These are phyloP conservation scores for Pseudotriccus pelzelni DNA, from an alignment of 2,797 vertebrate genomes.

Conservation along the genomic window DNA sequence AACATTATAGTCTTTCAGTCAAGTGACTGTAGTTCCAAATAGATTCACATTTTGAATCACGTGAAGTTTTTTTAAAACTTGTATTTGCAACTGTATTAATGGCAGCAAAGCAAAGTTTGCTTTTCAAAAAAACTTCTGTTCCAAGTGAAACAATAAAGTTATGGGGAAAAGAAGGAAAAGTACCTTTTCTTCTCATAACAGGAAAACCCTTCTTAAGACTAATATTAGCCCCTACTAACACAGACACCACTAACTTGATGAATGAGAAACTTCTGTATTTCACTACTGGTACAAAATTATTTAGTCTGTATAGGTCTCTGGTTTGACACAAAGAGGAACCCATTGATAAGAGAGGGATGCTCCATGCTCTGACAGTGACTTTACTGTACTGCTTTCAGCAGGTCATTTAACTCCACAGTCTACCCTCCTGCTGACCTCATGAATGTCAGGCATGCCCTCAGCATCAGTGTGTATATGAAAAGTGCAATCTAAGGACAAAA, in stretches of 20 bases:
- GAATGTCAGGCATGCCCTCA: background rate
- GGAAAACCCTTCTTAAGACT: background rate
- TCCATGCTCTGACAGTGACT: background rate
- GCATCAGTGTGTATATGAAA: background rate
- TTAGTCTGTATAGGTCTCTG: background rate
- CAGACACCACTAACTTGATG: background rate
- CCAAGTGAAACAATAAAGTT: background rate
- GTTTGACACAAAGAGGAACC: background rate
- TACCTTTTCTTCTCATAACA: background rate
- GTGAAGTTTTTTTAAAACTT: background rate
- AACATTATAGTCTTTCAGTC: background rate
- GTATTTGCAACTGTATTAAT: background rate
- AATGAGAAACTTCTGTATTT: background rate
- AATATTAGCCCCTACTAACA: background rate
- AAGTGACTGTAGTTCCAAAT: background rate
- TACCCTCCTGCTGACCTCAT: background rate
- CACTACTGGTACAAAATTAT: background rate
- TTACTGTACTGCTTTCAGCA: background rate
- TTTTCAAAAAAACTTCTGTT: background rate
- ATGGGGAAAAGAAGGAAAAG: background rate
- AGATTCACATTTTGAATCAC: accelerated
- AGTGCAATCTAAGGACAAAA: background rate
- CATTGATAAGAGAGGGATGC: background rate
- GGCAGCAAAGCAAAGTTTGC: background rate
- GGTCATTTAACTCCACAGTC: background rate